Conservation (phyloP, 1,140 invertebrate genomes). For the Phymorhynchus buccinoides region DNA sequence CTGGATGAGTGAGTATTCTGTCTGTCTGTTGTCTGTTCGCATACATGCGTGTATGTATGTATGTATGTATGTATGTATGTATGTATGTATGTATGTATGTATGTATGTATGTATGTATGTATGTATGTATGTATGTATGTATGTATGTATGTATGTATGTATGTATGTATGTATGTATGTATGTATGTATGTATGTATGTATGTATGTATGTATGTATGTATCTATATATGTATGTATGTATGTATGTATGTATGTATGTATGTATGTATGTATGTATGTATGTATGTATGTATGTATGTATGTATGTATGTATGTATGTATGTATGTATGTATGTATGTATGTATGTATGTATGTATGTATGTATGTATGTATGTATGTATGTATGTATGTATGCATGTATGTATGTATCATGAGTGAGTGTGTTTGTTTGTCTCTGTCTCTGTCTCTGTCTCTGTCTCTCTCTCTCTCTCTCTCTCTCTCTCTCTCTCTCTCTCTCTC, state of each 20-base stretch:
- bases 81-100: constrained; percentile 7
- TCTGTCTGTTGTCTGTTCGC: neutral
- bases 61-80: constrained; percentile 7
- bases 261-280: neutral
- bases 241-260: constrained; percentile 18
- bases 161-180: neutral
- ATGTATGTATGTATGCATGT: neutral
- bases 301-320: neutral
- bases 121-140: neutral
- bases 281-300: neutral
- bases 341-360: neutral
- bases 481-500: too few species aligned
- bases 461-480: too few species aligned
- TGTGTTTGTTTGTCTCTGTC: neutral
- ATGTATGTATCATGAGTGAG: neutral
- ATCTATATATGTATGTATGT: too few species aligned
- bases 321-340: neutral
- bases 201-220: too few species aligned
- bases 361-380: neutral
- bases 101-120: neutral
- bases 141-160: constrained; percentile 11
- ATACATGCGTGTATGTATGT: neutral
- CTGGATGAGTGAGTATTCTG: neutral
- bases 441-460: too few species aligned
- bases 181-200: neutral